Evolutionary conservation across 2,113 vertebrate species (phyloP).

Genomic region (Circaetus gallicus): DNA sequence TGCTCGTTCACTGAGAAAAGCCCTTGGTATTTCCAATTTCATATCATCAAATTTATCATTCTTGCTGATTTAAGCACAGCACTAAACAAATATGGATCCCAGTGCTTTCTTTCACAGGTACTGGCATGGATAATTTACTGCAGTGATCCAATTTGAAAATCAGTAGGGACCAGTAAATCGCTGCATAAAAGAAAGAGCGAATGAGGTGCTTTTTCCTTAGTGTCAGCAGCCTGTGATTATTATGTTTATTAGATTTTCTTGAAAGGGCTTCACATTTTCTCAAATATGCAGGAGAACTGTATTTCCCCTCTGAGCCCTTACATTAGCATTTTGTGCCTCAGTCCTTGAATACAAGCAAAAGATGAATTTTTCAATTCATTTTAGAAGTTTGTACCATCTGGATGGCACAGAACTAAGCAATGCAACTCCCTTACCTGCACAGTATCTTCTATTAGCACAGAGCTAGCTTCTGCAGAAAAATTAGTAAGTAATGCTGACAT

Average conservation of each 20-base stretch:
- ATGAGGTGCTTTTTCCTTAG: slow-evolving; percentile 81
- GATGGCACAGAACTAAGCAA: slow-evolving; percentile 46
- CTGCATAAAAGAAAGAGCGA: slow-evolving; percentile 78
- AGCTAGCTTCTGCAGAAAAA: slow-evolving; percentile 17
- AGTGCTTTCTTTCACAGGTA: slow-evolving; percentile 77
- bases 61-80: slow-evolving; percentile 86
- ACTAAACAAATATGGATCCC: slow-evolving; percentile 79
- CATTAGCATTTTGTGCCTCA: slow-evolving; percentile 80
- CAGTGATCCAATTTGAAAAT: slow-evolving; percentile 84
- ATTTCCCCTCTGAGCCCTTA: slow-evolving; percentile 78
- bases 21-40: slow-evolving; percentile 81
- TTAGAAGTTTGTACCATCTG: slow-evolving; percentile 69
- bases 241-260: slow-evolving; percentile 85
- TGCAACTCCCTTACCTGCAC: slow-evolving; percentile 56
- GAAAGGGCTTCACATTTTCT: slow-evolving; percentile 82
- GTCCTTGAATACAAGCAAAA: slow-evolving; percentile 71
- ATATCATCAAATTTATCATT: slow-evolving; percentile 79
- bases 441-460: slow-evolving; percentile 57
- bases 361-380: slow-evolving; percentile 81
- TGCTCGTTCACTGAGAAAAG: slow-evolving; percentile 70
- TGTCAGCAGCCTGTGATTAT: slow-evolving; percentile 84
- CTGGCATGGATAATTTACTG: slow-evolving; percentile 79
- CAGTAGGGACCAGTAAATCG: slow-evolving; percentile 79
- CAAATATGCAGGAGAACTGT: slow-evolving; percentile 80
- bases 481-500: slow-evolving; percentile 57